A percentile compares a stretch with the other conserved stretches of the same genome.
Evolutionary conservation across 2,113 vertebrate species (phyloP).

Genomic region (Hippocampus mohnikei): DNA sequence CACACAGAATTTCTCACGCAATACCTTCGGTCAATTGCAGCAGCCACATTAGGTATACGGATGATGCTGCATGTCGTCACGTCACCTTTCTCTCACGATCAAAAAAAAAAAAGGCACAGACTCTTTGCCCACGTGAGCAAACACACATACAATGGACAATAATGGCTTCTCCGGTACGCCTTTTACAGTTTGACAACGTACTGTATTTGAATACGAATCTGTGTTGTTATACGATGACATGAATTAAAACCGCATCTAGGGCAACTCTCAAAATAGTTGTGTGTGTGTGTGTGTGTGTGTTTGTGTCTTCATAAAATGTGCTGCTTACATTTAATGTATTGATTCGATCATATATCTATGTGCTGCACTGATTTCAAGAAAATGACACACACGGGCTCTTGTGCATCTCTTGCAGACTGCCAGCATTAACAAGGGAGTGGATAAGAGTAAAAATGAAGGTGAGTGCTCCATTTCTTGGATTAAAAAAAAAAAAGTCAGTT

Average conservation of each 20-base stretch:
- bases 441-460: slow-evolving; percentile 70
- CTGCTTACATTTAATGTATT: background rate
- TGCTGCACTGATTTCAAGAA: background rate
- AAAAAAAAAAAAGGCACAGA: background rate
- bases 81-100: background rate
- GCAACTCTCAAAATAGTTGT: too few relatives aligned
- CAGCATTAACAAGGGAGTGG: slow-evolving; percentile 64
- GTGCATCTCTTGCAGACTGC: slow-evolving; percentile 55
- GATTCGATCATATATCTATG: background rate
- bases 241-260: background rate
- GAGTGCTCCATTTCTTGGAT: slow-evolving; percentile 23
- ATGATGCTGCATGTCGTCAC: background rate
- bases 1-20: slow-evolving; percentile 61
- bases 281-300: too few relatives aligned
- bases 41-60: slow-evolving; percentile 33
- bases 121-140: background rate
- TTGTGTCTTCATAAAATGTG: too few relatives aligned
- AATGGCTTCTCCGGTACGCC: background rate
- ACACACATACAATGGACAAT: background rate
- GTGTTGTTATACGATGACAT: background rate
- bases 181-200: background rate
- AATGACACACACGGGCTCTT: slow-evolving; percentile 6
- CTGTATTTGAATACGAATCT: background rate
- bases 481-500: background rate
- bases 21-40: slow-evolving; percentile 51